These are phyloP conservation scores for Nerophis lumbriciformis DNA, from an alignment of 2,113 vertebrate genomes.

Conservation along the genomic window DNA sequence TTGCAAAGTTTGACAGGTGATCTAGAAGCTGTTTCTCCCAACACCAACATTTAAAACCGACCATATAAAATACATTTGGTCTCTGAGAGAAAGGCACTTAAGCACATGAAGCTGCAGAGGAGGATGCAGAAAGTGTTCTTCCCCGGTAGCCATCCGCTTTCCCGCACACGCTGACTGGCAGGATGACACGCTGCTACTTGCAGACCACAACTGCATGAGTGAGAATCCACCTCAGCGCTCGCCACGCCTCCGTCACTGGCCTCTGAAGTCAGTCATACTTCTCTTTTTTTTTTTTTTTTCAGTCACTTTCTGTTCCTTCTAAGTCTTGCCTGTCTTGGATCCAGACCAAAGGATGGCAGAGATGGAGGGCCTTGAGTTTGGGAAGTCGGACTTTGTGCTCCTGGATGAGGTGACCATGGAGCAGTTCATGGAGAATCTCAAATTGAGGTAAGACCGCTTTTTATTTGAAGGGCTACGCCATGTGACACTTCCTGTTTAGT, in stretches of 20 bases:
- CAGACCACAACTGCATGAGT: constrained; percentile 45
- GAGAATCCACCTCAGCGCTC: constrained; percentile 25
- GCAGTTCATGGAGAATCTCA: constrained; percentile 88
- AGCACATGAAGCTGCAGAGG: constrained; percentile 11
- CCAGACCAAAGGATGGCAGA: constrained; percentile 77
- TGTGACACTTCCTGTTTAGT: too few relatives aligned
- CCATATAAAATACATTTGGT: too few relatives aligned
- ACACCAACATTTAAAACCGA: too few relatives aligned
- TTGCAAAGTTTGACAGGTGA: too few relatives aligned
- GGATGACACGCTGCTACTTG: constrained; percentile 63
- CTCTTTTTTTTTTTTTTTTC: constrained; percentile 36
- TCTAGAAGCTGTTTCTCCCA: too few relatives aligned
- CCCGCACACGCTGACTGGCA: constrained; percentile 36
- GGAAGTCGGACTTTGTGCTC: constrained; percentile 89
- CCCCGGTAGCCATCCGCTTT: constrained; percentile 40
- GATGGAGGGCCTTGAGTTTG: constrained; percentile 81
- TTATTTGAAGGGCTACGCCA: too few relatives aligned
- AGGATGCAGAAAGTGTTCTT: constrained; percentile 46
- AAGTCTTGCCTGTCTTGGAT: background rate
- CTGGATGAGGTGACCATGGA: constrained; percentile 90
- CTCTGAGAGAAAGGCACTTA: background rate
- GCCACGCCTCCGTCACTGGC: constrained; percentile 60
- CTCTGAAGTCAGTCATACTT: constrained; percentile 32
- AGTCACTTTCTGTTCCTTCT: constrained; percentile 34
- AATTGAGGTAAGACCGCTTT: constrained; percentile 74